Evolutionary conservation across 2,888 invertebrate species (phyloP), one percentile per base, ranked within the genome.

Genomic region (Polydrusus tereticollis): DNA sequence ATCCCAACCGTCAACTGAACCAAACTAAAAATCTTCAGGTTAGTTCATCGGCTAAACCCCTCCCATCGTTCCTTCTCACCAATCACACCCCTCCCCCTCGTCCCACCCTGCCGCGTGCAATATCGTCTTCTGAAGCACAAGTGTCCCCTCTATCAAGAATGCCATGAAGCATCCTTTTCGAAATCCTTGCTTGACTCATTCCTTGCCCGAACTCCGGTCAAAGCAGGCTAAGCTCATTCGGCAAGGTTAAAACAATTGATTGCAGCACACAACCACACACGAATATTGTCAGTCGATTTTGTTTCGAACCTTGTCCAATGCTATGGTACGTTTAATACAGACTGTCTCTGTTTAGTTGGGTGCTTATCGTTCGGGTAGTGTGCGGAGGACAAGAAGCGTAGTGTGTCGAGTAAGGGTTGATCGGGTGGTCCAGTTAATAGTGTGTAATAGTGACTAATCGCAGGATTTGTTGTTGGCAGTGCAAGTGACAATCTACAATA

Each of bases 161-260:
- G 16, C 33, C 60, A 59, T 58, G 64, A 29, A 72, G 68, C 73
- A 69, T 73, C 73, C 59, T 69, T 73, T 68, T 63, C 47, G 72
- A 59, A 63, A 69, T 62, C 57, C 55, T 55, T 26, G 45, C 72
- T 76, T 80, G 79, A 80, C 75, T 83, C 84, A 84, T 83, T 84
- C 82, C 80, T 81, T 79, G 81, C 78, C 79, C 78, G 82, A 82
- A 79, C 82, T 76, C 76, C 78, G 77, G 45, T 60, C 57, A 23
- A 57, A 58, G 64, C 60, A 57, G 69, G 43, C 69, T 45, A 33
- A 67, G 20, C 43, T 33, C 10, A 43, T 16, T 57, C 65, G 65
- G 29, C 65, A 57, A 65, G 65, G 65, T 59, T 59, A 59, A 43
- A 43, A 65, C 65, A 65, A 65, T 65, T 65, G 65, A 63, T 29